Evolutionary conservation across 1,140 invertebrate species (phyloP).

Genomic region (Leptinotarsa defecta): DNA sequence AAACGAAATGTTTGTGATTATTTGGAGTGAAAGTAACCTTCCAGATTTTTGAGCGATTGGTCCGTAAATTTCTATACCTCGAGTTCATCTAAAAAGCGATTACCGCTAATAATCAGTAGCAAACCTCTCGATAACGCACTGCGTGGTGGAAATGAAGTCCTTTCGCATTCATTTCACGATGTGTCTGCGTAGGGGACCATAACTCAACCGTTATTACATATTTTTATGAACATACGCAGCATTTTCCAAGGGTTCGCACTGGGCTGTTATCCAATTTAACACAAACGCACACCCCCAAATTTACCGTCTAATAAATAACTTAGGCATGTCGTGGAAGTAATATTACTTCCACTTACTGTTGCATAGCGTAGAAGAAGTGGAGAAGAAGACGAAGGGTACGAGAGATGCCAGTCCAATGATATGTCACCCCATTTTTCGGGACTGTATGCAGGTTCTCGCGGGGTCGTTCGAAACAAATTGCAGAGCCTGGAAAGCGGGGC

Average conservation of each 20-base stretch:
- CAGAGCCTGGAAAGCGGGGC: constrained; percentile 21
- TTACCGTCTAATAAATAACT: constrained; percentile 51
- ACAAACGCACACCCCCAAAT: constrained; percentile 45
- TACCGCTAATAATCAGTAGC: too few species aligned
- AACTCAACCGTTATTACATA: constrained; percentile 34
- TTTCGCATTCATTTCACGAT: constrained; percentile 25
- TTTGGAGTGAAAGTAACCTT: too few species aligned
- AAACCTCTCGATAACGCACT: not conserved
- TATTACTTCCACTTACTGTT: constrained; percentile 51
- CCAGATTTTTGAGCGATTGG: too few species aligned
- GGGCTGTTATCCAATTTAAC: constrained; percentile 50
- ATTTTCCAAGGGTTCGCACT: constrained; percentile 33
- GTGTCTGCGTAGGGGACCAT: constrained; percentile 11
- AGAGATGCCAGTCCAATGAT: constrained; percentile 42
- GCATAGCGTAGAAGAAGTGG: constrained; percentile 42
- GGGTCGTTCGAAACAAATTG: constrained; percentile 33
- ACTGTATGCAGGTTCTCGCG: constrained; percentile 28
- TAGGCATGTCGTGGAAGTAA: constrained; percentile 51
- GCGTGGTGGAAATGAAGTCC: not conserved
- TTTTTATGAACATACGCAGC: constrained; percentile 42
- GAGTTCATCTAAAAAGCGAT: too few species aligned
- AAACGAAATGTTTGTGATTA: too few species aligned
- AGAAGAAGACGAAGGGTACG: constrained; percentile 43
- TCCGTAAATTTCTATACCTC: too few species aligned
- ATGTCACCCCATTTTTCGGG: constrained; percentile 47